Percentiles rank a stretch among this genome's conserved stretches.
Evolutionary conservation across 2,888 invertebrate genomes (phyloP).

Genomic region (Synanthedon formicaeformis): DNA sequence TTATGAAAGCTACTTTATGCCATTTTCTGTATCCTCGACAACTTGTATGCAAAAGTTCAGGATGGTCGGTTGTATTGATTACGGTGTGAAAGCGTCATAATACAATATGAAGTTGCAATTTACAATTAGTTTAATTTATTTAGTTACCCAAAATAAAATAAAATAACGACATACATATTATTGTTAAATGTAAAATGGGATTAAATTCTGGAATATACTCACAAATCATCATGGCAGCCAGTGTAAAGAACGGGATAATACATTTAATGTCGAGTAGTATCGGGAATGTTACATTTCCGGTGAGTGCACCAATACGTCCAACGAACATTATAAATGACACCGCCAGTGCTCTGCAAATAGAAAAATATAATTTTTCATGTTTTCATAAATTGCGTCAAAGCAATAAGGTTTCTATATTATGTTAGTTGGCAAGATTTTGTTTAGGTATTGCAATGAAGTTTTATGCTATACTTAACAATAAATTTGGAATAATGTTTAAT

Average conservation of each 20-base stretch:
- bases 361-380: neutral
- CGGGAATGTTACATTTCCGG: slow-evolving; percentile 37
- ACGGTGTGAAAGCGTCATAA: too few species aligned
- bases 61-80: too few species aligned
- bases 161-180: too few species aligned
- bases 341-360: slow-evolving; percentile 28
- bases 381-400: neutral
- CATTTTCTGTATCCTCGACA: too few species aligned
- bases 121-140: too few species aligned
- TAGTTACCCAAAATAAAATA: too few species aligned
- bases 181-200: too few species aligned
- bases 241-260: slow-evolving; percentile 31
- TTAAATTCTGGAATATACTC: slow-evolving; percentile 11
- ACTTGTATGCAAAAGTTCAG: too few species aligned
- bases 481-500: too few species aligned
- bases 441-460: neutral
- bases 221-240: slow-evolving; percentile 35
- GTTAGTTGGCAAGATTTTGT: neutral
- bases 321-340: slow-evolving; percentile 35
- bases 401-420: neutral
- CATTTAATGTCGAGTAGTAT: slow-evolving; percentile 35
- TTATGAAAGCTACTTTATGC: too few species aligned
- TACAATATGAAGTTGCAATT: too few species aligned
- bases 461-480: too few species aligned
- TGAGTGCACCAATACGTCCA: slow-evolving; percentile 34